Evolutionary conservation across 2,113 vertebrate genomes (phyloP), one percentile per base, ranked within the genome.

Genomic region (Trematocara macrostoma): DNA sequence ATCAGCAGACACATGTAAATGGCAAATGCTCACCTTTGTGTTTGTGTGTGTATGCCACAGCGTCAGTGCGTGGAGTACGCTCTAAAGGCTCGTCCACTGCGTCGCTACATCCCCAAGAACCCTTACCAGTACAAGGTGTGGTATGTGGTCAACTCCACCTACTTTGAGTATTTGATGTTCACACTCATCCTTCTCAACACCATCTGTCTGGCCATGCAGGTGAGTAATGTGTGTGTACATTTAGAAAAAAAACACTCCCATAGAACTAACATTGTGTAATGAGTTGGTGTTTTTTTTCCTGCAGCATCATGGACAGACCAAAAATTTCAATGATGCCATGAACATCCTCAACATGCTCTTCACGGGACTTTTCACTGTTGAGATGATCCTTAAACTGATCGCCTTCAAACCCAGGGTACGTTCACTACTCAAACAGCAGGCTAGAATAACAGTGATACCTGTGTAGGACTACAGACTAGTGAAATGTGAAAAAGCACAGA

Each of bases 321-420:
- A 95, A 91, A 96, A 96, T 86, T 99, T 99, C 96, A 98, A 98
- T 89, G 97, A 98, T 80, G 99, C 99, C 95, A 99, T 99, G 99
- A 99, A 99, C 78, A 98, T 99, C 91, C 98, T 99, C 92, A 99
- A 99, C 96, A 99, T 99, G 99, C 97, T 99, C 85, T 99, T 99
- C 97, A 99, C 98, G 1, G 98, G 99, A 51, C 98, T 99, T 91
- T 99, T 99, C 96, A 99, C 99, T 1, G 98, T 99, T 84, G 99
- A 99, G 96, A 99, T 99, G 98, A 97, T 99, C 93, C 97, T 99
- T 88, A 99, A 99, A 83, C 95, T 99, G 88, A 99, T 99, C n/a
- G 99, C 99, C 95, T 99, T 99, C 96, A 99, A 99, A 93, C 99
- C 99, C 92, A 98, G 99, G 98, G 99, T 99, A 98, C 49, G 92